Evolutionary conservation across 2,113 vertebrate species (phyloP), one percentile per base, ranked within the genome.

Genomic region (Ageneiosus marmoratus): DNA sequence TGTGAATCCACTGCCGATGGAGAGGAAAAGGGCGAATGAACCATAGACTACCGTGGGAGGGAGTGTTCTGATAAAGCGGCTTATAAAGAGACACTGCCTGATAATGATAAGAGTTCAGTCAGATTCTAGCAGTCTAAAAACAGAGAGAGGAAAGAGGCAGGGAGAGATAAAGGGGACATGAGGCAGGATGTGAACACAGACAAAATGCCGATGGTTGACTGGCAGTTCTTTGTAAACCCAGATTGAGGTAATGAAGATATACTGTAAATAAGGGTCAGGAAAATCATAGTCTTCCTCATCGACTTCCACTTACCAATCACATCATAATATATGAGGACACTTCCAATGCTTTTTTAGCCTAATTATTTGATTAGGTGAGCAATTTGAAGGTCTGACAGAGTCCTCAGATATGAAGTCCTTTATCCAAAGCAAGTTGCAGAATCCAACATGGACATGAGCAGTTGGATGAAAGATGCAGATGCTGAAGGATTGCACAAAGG

Each of bases 41-140:
- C 85, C 83, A 85, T 79, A 27, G 87, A 89, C 84, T 86, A 63
- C 84, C 13, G 73, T 62, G 85, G 88, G 87, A 79, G 87, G 84
- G 90, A 87, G 83, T 78, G 20, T 29, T 70, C 88, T 91, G 89
- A 92, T 92, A 92, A 92, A 87, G 78, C 84, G 87, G 90, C 81
- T 89, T 88, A 90, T 91, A 92, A 90, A 90, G 89, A 87, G 89
- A 88, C 85, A 83, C 87, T 91, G 91, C 89, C 86, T 72, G 82
- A 87, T 85, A 88, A 88, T 87, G 92, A 93, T 93, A 93, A 92
- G 88, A 91, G 89, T 90, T 86, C 73, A 89, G 90, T 91, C 88
- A 89, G 84, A 90, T 88, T 81, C 81, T 81, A 90, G 84, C 86
- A 86, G 83, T 89, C 88, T 93, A 92, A 88, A 91, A 93, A 89